Base-by-base conservation (phyloP, 2,113 vertebrate genomes). In the Cacatua alba region DNA sequence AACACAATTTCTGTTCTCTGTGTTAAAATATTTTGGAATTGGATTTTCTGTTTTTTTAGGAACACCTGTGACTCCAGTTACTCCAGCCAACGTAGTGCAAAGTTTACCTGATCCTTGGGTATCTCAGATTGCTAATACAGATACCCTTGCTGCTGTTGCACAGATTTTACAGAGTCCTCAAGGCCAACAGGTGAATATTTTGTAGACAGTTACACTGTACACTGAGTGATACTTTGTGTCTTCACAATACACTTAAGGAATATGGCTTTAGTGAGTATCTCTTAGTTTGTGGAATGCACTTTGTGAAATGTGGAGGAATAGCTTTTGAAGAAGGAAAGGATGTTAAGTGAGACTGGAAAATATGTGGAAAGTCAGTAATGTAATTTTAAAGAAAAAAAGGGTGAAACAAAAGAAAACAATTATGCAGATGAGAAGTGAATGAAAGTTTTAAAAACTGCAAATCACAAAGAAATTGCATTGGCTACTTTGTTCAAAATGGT, bases 81-180 rank as follows among this genome's bases (percentile, higher is more conserved):
- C 99, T 46, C 99, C 99, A 87, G 99, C 99, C 82, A 99, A 99
- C 81, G 98, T 99, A 29, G 98, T 99, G 3, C 99, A 98, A 82
- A 98, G 98, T 94, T 98, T 99, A 60, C 99, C 99, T n/a, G 99
- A 99, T 90, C 98, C 98, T 9, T 99, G 99, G 99, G 99, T 99
- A 3, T 99, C 99, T 64, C 99, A 99, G 97, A 99, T 99, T 91
- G 98, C 98, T 82, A 99, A 99, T 97, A 99, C 99, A 39, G 99
- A 99, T 93, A 99, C 99, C 0, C 98, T 99, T 92, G 98, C 99
- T 86, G 99, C 99, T 41, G 99, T 99, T 64, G 99, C 99, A 53
- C 99, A 99, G 96, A 99, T 99, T 96, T 97, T 99, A 78, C 99
- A 99, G 85, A 99, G 99, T 97, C 99, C 99, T 60, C 99, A 99